Conservation (phyloP, 2,113 vertebrate species). For the Megaceryle maxima region DNA sequence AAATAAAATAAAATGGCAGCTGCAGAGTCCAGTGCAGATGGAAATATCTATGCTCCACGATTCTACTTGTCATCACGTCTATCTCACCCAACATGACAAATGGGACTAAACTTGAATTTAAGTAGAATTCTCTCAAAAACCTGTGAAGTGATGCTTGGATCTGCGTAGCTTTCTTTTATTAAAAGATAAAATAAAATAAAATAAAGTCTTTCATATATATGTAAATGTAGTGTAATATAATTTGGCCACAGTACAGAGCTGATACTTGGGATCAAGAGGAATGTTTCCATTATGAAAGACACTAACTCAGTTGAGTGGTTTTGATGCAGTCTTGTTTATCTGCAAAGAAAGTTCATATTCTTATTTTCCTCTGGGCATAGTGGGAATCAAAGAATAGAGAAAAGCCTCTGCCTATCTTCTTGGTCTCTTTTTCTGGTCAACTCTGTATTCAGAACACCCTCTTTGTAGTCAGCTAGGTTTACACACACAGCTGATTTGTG, state of each 20-base stretch:
- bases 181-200: not conserved
- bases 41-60: not conserved
- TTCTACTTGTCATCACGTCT: not conserved
- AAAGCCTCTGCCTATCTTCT: not conserved
- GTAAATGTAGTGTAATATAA: not conserved
- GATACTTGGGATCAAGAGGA: not conserved
- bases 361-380: not conserved
- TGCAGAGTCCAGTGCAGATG: not conserved
- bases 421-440: not conserved
- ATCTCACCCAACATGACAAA: not conserved
- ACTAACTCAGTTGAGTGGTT: not conserved
- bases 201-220: too few species aligned
- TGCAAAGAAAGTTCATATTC: not conserved
- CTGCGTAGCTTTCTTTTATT: not conserved
- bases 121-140: not conserved
- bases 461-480: not conserved
- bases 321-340: not conserved
- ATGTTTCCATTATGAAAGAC: not conserved
- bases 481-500: not conserved
- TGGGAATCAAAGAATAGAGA: not conserved
- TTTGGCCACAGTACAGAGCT: not conserved
- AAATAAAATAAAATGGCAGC: not conserved
- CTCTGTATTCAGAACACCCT: not conserved
- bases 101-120: not conserved
- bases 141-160: not conserved